Evolutionary conservation across 2,797 vertebrate species (phyloP), one percentile per base, ranked within the genome.

Genomic region (Zenarchopterus dispar): DNA sequence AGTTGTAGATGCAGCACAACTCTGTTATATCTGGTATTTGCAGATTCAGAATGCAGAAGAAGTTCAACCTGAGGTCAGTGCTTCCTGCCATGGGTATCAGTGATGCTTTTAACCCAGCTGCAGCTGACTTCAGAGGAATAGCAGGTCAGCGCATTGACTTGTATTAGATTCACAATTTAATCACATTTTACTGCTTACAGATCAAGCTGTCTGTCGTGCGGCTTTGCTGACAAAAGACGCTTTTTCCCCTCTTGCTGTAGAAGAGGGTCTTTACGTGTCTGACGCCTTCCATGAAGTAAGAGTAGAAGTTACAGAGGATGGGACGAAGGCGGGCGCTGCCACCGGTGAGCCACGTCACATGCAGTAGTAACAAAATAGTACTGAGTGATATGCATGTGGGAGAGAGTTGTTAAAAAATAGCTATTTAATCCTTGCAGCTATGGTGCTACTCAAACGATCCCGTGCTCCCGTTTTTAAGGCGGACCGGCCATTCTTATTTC

Each of bases 401-500:
- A 4, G 11, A 17, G 62, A 8, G 28, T 31, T 39, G 15, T 6
- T 44, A 15, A 56, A 43, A 54, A 23, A 0, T 0, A 1, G 21
- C 21, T 47, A 57, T 9, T 62, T 19, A 10, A 3, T 24, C 26
- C 4, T 51, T 72, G 23, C 80, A 98, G 95, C 93, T 39, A 95
- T 97, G 93, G 82, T 96, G 70, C 87, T 97, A 46, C 88, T 96
- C 44, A 97, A 96, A 89, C 89, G 96, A 80, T 97, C 96, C 39
- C 89, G 94, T n/a, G 92, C 92, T 15, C 92, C 95, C 0, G 80
- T 96, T 70, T 97, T 98, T 78, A 98, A 97, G 90, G 96, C 94
- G 7, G 95, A 98, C 63, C 86, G 93, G 17, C 95, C 96, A 6
- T 97, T 97, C 87, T 75, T 93, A 19, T 97, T 97, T 79, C 89